Evolutionary conservation across 2,888 invertebrate species (phyloP).

Genomic region (Chydorus sphaericus): DNA sequence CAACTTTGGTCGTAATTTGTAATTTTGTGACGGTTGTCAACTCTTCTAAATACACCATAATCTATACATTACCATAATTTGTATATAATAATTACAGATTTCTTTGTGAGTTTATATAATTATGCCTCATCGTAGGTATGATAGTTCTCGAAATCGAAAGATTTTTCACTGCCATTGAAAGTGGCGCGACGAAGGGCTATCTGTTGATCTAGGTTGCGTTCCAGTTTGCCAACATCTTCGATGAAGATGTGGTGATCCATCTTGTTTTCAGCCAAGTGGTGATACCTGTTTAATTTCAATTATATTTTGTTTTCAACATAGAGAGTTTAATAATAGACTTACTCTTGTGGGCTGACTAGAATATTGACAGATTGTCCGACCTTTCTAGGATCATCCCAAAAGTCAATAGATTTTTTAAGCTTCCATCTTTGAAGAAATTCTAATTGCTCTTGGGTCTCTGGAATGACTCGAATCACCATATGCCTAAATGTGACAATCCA

Average conservation of each 20-base stretch:
- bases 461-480: not conserved
- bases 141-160: slow-evolving; percentile 17
- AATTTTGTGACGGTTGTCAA: slow-evolving; percentile 15
- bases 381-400: not conserved
- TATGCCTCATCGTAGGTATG: slow-evolving; percentile 17
- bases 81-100: not conserved
- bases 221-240: not conserved
- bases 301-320: not conserved
- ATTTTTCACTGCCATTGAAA: not conserved
- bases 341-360: not conserved
- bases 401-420: not conserved
- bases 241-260: not conserved
- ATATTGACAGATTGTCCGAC: not conserved
- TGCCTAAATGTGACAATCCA: not conserved
- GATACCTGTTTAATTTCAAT: not conserved
- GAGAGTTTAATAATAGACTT: not conserved
- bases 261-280: not conserved
- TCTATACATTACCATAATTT: slow-evolving; percentile 3
- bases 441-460: not conserved
- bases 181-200: slow-evolving; percentile 6
- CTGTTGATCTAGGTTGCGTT: not conserved
- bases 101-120: not conserved
- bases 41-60: slow-evolving; percentile 16
- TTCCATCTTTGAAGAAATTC: not conserved
- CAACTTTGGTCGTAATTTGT: slow-evolving; percentile 15